Conservation (phyloP, 2,888 invertebrate species). For the Lacanobia oleracea region DNA sequence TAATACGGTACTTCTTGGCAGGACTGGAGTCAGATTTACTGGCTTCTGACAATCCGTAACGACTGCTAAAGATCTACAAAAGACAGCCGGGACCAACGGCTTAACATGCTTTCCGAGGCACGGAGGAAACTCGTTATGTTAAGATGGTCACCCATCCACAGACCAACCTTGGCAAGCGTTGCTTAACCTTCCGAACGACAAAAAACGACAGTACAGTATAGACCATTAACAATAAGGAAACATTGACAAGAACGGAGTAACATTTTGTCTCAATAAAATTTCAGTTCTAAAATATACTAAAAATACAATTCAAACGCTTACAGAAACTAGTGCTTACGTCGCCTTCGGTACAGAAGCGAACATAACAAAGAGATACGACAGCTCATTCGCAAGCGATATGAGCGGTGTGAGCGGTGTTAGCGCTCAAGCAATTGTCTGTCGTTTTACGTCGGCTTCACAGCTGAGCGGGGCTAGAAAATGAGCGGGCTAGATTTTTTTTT, state of each 20-base stretch:
- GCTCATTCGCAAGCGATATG: conserved; percentile 65
- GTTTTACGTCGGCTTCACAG: conserved; percentile 67
- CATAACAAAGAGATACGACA: conserved; percentile 57
- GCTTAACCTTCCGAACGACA: too few species aligned
- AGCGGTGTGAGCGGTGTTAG: conserved; percentile 65
- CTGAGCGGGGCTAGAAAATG: conserved; percentile 32
- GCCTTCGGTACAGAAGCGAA: conserved; percentile 33
- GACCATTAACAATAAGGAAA: too few species aligned
- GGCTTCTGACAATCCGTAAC: too few species aligned
- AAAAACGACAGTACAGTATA: too few species aligned
- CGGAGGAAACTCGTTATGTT: too few species aligned
- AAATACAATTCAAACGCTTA: conserved; percentile 38
- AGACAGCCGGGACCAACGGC: too few species aligned
- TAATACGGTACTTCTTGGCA: too few species aligned
- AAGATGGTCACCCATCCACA: too few species aligned
- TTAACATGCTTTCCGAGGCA: too few species aligned
- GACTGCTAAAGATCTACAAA: too few species aligned
- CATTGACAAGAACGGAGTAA: conserved; percentile 8
- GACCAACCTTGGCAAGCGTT: too few species aligned
- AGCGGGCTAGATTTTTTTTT: conserved; percentile 1
- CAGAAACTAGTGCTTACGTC: conserved; percentile 18
- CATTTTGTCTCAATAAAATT: neutral
- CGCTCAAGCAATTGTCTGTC: conserved; percentile 67
- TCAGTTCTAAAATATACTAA: conserved; percentile 4
- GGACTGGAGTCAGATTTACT: too few species aligned